These are phyloP conservation scores for Ophonus ardosiacus DNA, from an alignment of 2,888 invertebrate genomes.

Conservation along the genomic window DNA sequence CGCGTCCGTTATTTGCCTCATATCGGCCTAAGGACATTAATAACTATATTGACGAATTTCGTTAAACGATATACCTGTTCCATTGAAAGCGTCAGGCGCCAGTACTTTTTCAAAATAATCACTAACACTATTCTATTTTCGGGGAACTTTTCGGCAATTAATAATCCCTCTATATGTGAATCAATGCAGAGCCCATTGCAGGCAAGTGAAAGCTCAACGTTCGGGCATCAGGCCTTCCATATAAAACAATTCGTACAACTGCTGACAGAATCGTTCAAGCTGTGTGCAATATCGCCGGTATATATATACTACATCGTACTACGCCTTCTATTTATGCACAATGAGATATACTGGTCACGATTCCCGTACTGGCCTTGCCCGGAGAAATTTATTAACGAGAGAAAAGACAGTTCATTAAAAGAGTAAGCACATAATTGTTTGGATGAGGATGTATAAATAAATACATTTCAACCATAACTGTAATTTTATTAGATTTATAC, in stretches of 20 bases:
- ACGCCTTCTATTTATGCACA: constrained; percentile 26
- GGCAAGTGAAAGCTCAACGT: constrained; percentile 56
- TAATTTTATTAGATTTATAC: no score
- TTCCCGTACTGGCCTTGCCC: constrained; percentile 2
- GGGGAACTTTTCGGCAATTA: background rate
- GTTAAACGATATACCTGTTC: no score
- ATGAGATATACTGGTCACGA: constrained; percentile 7
- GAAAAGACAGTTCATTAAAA: background rate
- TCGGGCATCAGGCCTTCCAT: constrained; percentile 46
- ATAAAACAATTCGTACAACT: constrained; percentile 50
- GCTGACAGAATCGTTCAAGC: constrained; percentile 1
- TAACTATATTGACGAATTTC: no score
- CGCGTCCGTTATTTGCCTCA: no score
- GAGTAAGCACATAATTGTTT: background rate
- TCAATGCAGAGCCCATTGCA: constrained; percentile 49
- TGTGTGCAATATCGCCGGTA: constrained; percentile 12
- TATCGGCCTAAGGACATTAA: no score
- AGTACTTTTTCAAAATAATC: no score
- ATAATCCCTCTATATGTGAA: constrained; percentile 3
- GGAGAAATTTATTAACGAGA: constrained; percentile 9
- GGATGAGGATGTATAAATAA: background rate
- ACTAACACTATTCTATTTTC: no score
- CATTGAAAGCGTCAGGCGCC: no score
- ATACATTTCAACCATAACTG: no score
- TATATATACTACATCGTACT: background rate